Evolutionary conservation across 2,888 invertebrate genomes (phyloP).

Genomic region (Protonemura montana): DNA sequence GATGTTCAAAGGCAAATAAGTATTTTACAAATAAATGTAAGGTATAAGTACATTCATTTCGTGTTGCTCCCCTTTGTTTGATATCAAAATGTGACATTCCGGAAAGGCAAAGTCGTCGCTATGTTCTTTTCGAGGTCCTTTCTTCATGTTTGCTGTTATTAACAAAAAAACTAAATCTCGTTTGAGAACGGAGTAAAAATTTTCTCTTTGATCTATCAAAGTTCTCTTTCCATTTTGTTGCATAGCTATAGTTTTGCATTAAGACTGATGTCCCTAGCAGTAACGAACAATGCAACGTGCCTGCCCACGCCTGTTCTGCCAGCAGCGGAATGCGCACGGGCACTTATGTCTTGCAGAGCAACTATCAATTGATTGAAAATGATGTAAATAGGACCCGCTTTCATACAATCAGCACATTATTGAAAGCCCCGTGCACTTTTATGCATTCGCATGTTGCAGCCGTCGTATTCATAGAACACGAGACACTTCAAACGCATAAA

Average conservation of each 20-base stretch:
- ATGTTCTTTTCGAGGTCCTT: neutral
- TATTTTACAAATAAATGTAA: conserved; percentile 2
- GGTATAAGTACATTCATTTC: neutral
- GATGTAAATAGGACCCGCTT: neutral
- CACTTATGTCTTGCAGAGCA: neutral
- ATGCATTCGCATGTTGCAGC: neutral
- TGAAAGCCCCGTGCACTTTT: neutral
- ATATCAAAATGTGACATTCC: neutral
- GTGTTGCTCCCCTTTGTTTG: neutral
- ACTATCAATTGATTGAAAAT: neutral
- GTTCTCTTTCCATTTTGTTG: neutral
- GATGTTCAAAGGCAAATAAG: conserved; percentile 12
- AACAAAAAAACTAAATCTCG: neutral
- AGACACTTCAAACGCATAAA: neutral
- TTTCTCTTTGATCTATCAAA: neutral
- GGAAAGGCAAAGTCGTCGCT: neutral
- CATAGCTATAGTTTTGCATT: neutral
- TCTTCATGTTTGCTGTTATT: too few species aligned
- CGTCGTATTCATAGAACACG: neutral
- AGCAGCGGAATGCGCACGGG: neutral
- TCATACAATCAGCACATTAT: neutral
- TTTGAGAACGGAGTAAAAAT: neutral
- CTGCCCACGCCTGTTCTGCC: neutral
- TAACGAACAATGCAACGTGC: neutral
- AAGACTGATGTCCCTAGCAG: neutral